phyloP scores from a whole-genome alignment of 2,797 vertebrate species.

The Tamandua tetradactyla region DNA sequence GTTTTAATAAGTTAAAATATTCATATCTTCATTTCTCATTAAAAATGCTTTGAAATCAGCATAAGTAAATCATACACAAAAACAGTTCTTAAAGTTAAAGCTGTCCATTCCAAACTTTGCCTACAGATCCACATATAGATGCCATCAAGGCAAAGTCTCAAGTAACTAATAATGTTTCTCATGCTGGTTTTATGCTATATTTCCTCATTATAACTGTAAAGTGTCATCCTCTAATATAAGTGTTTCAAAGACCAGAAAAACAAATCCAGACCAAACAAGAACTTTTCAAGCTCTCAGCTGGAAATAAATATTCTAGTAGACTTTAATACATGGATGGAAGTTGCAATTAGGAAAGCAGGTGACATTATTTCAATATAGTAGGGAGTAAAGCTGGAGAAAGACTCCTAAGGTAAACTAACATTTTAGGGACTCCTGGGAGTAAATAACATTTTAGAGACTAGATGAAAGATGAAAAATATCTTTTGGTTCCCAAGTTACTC shows the following conservation, averaged over 20 bases:
- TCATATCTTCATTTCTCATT: not conserved
- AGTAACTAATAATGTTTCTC: not conserved
- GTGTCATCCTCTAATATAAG: not conserved
- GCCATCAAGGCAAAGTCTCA: not conserved
- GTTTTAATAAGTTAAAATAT: not conserved
- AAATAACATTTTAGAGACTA: constrained; percentile 12
- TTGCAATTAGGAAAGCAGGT: not conserved
- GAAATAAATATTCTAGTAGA: constrained; percentile 43
- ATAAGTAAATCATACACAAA: not conserved
- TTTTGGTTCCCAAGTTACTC: not conserved
- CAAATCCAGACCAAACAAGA: not conserved
- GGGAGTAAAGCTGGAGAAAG: not conserved
- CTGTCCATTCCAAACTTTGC: not conserved
- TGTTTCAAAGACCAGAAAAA: not conserved
- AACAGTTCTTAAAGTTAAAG: not conserved
- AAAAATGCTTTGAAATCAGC: not conserved
- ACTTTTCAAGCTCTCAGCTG: not conserved
- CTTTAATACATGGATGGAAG: not conserved
- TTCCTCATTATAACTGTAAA: not conserved
- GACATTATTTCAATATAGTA: not conserved
- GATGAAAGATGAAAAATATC: not conserved
- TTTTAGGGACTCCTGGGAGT: not conserved
- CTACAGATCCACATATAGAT: not conserved
- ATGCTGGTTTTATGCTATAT: not conserved
- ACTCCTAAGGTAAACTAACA: not conserved